Conservation (phyloP, 2,113 vertebrate genomes). For the Anhinga anhinga region DNA sequence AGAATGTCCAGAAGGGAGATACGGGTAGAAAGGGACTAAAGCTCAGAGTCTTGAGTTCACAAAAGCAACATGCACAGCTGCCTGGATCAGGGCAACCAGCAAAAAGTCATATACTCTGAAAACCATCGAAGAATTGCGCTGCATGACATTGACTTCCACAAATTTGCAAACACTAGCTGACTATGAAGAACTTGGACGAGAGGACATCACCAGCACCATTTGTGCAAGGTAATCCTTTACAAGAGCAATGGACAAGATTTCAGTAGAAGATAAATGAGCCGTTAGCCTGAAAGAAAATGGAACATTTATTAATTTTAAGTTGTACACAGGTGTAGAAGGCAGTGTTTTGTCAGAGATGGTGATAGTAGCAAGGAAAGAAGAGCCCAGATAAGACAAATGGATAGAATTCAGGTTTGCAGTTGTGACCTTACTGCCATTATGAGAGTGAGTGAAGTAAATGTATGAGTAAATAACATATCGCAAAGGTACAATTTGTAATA, state of each 20-base stretch:
- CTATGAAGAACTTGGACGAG: not conserved
- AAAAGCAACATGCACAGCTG: not conserved
- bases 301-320: constrained; percentile 25
- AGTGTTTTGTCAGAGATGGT: not conserved
- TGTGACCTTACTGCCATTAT: not conserved
- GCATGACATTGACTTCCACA: not conserved
- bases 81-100: not conserved
- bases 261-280: constrained; percentile 2
- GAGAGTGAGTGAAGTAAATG: not conserved
- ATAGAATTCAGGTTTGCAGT: not conserved
- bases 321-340: not conserved
- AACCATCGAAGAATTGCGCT: not conserved
- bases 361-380: not conserved
- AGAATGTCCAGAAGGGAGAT: not conserved
- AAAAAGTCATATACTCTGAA: not conserved
- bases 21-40: not conserved
- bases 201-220: not conserved
- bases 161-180: not conserved
- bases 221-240: not conserved
- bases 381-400: not conserved
- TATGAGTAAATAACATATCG: not conserved
- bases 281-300: not conserved
- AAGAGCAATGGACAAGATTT: not conserved
- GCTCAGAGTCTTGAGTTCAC: not conserved
- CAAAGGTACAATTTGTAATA: not conserved